phyloP scores from a whole-genome alignment of 2,113 vertebrate species.

The Nothoprocta perdicaria region DNA sequence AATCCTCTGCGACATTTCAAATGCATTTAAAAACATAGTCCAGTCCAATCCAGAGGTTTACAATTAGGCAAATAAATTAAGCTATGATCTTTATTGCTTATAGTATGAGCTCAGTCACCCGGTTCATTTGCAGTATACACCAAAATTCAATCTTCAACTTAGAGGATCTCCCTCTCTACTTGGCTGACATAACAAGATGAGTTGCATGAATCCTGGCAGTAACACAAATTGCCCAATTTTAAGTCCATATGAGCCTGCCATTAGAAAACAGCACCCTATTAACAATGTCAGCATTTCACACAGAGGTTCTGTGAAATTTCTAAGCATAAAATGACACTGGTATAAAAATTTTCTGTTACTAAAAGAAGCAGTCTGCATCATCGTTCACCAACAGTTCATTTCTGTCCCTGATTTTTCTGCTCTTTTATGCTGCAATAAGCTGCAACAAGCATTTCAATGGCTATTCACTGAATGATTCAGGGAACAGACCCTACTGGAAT shows the following conservation, averaged over 20 bases:
- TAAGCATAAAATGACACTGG: neutral
- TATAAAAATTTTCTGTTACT: neutral
- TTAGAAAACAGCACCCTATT: neutral
- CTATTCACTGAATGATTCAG: neutral
- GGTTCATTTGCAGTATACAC: neutral
- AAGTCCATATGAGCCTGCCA: neutral
- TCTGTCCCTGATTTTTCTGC: neutral
- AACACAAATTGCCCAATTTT: neutral
- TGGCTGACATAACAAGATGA: neutral
- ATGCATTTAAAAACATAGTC: neutral
- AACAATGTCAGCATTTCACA: neutral
- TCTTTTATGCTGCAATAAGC: neutral
- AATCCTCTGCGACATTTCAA: neutral
- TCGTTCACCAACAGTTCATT: neutral
- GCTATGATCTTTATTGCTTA: neutral
- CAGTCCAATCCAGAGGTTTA: neutral
- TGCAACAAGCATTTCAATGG: neutral
- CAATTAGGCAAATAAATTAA: neutral
- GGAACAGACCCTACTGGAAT: neutral
- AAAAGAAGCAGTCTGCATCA: neutral
- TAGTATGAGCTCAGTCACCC: neutral
- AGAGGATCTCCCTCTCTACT: neutral
- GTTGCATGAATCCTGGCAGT: neutral
- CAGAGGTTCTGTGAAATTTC: neutral
- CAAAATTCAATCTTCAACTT: neutral